Conservation (phyloP, 2,888 invertebrate species). For the Aspidiotus rigidus region DNA sequence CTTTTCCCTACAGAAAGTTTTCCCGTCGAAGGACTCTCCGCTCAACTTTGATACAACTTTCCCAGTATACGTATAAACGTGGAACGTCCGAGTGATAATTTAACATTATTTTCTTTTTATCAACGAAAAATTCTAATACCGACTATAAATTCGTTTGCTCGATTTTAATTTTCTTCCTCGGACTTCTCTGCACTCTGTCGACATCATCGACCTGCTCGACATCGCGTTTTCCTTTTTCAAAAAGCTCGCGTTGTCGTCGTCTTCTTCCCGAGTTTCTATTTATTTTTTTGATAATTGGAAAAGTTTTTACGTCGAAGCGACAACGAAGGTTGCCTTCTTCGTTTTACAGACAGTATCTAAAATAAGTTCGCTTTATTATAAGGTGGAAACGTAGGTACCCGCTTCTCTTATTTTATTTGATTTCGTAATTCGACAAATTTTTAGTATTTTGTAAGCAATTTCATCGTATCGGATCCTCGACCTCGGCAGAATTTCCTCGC, state of each 20-base stretch:
- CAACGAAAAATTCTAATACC: conserved; percentile 33
- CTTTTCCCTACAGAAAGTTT: not conserved
- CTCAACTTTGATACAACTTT: conserved; percentile 12
- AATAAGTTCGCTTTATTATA: too few species aligned
- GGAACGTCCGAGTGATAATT: conserved; percentile 28
- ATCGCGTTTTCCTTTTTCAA: not conserved
- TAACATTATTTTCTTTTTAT: conserved; percentile 31
- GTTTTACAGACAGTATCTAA: too few species aligned
- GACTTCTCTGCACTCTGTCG: conserved; percentile 7
- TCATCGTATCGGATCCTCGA: too few species aligned
- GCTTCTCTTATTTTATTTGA: too few species aligned
- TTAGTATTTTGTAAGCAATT: too few species aligned
- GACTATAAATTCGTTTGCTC: conserved; percentile 31
- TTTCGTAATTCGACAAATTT: too few species aligned
- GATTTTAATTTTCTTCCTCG: conserved; percentile 29
- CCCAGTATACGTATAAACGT: too few species aligned
- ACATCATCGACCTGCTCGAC: too few species aligned
- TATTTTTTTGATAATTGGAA: conserved; percentile 28
- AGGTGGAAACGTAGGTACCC: too few species aligned
- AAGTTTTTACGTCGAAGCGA: conserved; percentile 24
- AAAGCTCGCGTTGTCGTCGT: conserved; percentile 4
- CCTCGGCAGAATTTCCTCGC: too few species aligned
- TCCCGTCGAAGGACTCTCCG: not conserved
- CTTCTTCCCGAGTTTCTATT: conserved; percentile 6
- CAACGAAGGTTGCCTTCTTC: too few species aligned